These are phyloP conservation scores for Meloe dianella DNA, from an alignment of 2,888 invertebrate species.

Conservation along the genomic window DNA sequence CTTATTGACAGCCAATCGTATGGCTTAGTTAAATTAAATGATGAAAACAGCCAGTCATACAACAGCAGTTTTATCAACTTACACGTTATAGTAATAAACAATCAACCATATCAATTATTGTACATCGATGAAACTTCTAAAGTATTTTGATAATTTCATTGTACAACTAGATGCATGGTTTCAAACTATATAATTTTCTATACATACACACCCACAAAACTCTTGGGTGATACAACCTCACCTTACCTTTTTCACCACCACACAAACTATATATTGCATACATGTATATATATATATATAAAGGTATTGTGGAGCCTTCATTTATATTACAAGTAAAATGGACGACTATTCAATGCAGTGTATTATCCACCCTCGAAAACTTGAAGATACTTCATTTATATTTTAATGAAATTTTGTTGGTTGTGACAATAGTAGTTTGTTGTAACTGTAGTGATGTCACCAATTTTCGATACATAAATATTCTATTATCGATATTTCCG, in stretches of 20 bases:
- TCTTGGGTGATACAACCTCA: conserved; percentile 29
- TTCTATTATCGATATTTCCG: neutral
- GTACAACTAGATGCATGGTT: conserved; percentile 42
- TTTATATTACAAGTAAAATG: conserved; percentile 31
- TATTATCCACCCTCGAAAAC: neutral
- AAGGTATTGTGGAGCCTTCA: conserved; percentile 21
- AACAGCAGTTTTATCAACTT: conserved; percentile 47
- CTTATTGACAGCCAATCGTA: conserved; percentile 46
- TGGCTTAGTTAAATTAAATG: conserved; percentile 48
- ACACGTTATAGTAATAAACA: conserved; percentile 45
- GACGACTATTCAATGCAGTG: conserved; percentile 17
- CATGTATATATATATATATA: neutral
- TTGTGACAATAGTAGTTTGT: neutral
- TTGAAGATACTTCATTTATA: neutral
- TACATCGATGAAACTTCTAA: conserved; percentile 32
- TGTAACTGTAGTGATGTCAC: neutral
- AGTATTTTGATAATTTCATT: conserved; percentile 36
- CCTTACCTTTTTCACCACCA: conserved; percentile 24
- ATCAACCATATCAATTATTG: conserved; percentile 40
- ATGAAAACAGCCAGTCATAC: conserved; percentile 52
- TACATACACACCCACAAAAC: conserved; percentile 48
- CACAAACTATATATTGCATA: neutral
- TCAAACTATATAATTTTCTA: conserved; percentile 48
- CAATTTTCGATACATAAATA: conserved; percentile 2
- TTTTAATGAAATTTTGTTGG: neutral